Conservation (phyloP, 2,113 vertebrate genomes). For the Pangasianodon gigas region DNA sequence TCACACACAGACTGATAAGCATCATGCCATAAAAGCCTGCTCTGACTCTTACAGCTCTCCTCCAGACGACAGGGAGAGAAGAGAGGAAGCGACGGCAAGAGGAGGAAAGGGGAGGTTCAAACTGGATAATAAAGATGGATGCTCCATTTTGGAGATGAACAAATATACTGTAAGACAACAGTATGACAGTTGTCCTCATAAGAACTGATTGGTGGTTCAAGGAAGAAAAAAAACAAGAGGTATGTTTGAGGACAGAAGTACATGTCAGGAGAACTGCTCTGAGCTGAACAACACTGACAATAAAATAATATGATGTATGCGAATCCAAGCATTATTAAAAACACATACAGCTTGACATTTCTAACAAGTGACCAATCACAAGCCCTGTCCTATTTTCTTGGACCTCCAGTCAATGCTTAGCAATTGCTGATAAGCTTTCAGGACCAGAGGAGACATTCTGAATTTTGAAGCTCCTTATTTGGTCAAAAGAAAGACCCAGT, state of each 20-base stretch:
- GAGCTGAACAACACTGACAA: conserved; percentile 39
- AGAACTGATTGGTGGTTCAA: conserved; percentile 32
- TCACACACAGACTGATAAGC: conserved; percentile 77
- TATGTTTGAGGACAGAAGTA: conserved; percentile 14
- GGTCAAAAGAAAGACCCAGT: neutral
- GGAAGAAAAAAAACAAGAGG: neutral
- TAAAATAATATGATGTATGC: conserved; percentile 8
- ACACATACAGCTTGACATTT: conserved; percentile 16
- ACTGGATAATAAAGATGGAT: conserved; percentile 69
- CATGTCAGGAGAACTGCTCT: conserved; percentile 50
- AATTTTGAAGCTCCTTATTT: neutral
- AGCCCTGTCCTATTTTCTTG: neutral
- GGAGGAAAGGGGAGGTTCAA: conserved; percentile 15
- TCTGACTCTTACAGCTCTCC: conserved; percentile 63
- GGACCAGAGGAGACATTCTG: neutral
- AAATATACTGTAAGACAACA: conserved; percentile 23
- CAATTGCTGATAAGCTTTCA: neutral
- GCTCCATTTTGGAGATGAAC: conserved; percentile 59
- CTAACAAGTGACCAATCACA: conserved; percentile 17
- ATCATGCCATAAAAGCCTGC: conserved; percentile 75
- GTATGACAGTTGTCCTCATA: conserved; percentile 36
- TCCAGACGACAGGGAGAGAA: conserved; percentile 50
- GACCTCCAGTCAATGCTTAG: neutral
- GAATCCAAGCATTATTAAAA: conserved; percentile 9
- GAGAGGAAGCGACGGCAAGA: conserved; percentile 39